Evolutionary conservation across 1,140 invertebrate species (phyloP).

Genomic region (Thalassaphorura encarpata): DNA sequence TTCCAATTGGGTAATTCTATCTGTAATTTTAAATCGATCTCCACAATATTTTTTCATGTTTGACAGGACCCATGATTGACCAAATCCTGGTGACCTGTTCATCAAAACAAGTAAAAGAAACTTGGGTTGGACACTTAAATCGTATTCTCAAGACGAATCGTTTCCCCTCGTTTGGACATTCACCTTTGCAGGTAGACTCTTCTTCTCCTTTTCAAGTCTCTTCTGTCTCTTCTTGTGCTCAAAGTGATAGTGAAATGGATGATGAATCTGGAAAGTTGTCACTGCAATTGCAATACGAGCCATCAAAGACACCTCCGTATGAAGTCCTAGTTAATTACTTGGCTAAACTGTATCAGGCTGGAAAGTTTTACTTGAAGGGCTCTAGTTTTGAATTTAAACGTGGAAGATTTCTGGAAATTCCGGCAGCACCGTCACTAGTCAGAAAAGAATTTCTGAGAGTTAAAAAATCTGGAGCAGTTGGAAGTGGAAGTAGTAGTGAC

Average conservation of each 20-base stretch:
- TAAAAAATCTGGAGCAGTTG: too few relatives aligned
- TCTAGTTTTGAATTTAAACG: too few relatives aligned
- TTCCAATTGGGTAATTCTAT: not conserved
- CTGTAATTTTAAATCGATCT: not conserved
- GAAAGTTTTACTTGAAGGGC: too few relatives aligned
- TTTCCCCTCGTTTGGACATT: constrained; percentile 16
- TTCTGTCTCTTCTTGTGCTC: too few relatives aligned
- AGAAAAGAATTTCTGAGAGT: too few relatives aligned
- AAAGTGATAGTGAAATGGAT: too few relatives aligned
- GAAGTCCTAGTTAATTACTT: constrained; percentile 9
- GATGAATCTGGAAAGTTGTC: too few relatives aligned
- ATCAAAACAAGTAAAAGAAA: constrained; percentile 67
- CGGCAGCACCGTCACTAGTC: too few relatives aligned
- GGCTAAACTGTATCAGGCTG: too few relatives aligned
- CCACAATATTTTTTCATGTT: constrained; percentile 1
- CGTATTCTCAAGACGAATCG: constrained; percentile 24
- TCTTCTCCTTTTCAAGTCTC: not conserved
- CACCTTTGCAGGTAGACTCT: constrained; percentile 17
- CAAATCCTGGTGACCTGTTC: constrained; percentile 75
- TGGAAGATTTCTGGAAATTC: too few relatives aligned
- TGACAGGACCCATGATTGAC: constrained; percentile 74
- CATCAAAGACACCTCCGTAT: constrained; percentile 16
- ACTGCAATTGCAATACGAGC: too few relatives aligned
- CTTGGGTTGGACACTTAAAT: constrained; percentile 70
- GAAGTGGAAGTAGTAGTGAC: too few relatives aligned